Evolutionary conservation across 2,113 vertebrate genomes (phyloP), one percentile per base, ranked within the genome.

Genomic region (Zosterops borbonicus): DNA sequence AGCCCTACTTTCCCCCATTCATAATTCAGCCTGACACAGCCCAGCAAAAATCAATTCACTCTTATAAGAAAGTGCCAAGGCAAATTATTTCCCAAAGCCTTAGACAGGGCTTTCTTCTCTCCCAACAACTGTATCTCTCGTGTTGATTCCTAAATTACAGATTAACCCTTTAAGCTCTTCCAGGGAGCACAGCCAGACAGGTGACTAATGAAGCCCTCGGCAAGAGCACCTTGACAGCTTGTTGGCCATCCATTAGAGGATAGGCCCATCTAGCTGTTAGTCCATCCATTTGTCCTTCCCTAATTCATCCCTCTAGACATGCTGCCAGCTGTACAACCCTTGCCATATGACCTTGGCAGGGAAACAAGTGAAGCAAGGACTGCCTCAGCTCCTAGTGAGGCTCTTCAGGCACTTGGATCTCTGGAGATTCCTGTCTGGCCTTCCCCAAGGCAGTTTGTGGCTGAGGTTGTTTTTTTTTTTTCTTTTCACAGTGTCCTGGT

Each of bases 31-130:
- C 87, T 97, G 96, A 97, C 96, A 92, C 37, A 87, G 83, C 92
- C 87, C 95, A 95, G 95, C 87, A 96, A 95, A 97, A 97, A 97
- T 97, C 97, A 97, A 97, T 97, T 97, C 90, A 63, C 92, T 94
- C 94, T 92, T 95, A 92, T 96, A 97, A 94, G 95, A 94, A 95
- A 93, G 80, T 97, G 96, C 94, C 97, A 97, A 88, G 78, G 88
- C 94, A 97, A 97, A 97, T 97, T 96, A 96, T 94, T 96, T 96
- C 91, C 89, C 73, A 83, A 94, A 94, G 95, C 67, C 70, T 95
- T 93, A 1, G 1, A 85, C 33, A 8, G 50, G 52, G 76, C 80
- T 95, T 84, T 84, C 92, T 91, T 89, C 89, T 82, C 87, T 92
- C 81, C 46, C 78, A 74, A 37, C 1, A 16, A 87, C 90, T 84